phyloP scores from a whole-genome alignment of 2,888 invertebrate species.

The Syrphus vitripennis region DNA sequence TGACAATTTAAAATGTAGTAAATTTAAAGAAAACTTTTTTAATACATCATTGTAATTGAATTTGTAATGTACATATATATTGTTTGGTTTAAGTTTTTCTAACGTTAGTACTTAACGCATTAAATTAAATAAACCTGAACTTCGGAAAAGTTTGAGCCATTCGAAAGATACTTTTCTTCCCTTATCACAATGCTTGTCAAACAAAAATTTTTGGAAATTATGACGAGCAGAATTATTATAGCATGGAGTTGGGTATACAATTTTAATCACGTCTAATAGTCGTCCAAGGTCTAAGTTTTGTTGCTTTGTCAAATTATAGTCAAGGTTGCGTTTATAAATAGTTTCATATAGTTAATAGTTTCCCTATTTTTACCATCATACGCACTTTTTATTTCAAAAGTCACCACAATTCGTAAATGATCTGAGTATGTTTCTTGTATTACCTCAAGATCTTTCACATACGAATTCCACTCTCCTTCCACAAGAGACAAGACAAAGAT shows the following conservation, averaged over 20 bases:
- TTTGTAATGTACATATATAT: too few relatives aligned
- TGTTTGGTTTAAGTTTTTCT: too few relatives aligned
- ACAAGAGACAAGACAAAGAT: background rate
- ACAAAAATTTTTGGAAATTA: background rate
- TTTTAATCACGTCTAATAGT: background rate
- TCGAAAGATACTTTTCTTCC: too few relatives aligned
- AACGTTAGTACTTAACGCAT: too few relatives aligned
- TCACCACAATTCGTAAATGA: background rate
- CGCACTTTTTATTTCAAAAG: background rate
- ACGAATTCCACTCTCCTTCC: background rate
- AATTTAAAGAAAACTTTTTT: too few relatives aligned
- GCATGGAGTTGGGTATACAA: background rate
- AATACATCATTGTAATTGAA: too few relatives aligned
- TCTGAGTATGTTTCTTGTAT: background rate
- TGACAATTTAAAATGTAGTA: too few relatives aligned
- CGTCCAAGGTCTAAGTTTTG: background rate
- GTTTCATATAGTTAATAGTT: too few relatives aligned
- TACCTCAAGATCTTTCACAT: background rate
- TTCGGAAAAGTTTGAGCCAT: too few relatives aligned
- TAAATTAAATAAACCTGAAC: too few relatives aligned
- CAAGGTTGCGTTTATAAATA: background rate
- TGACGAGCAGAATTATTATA: background rate
- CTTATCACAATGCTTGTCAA: too few relatives aligned
- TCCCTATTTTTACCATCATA: background rate
- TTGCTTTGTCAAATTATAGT: background rate